Evolutionary conservation across 2,113 vertebrate genomes (phyloP).

Genomic region (Oncorhynchus gorbuscha): DNA sequence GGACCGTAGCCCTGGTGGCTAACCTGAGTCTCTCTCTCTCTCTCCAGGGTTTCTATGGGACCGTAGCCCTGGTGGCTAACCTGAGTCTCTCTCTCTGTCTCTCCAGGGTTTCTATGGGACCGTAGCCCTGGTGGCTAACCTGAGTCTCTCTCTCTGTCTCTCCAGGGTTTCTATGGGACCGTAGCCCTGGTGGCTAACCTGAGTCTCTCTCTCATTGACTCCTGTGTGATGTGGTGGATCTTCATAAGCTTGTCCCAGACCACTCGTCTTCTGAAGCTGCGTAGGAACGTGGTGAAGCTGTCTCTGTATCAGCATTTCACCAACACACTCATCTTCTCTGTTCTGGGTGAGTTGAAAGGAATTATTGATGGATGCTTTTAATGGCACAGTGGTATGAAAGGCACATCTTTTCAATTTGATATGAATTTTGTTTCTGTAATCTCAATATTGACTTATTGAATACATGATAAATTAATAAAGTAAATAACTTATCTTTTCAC

Average conservation of each 20-base stretch:
- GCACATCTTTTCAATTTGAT: not conserved
- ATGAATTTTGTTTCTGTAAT: not conserved
- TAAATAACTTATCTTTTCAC: not conserved
- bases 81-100: conserved; percentile 83
- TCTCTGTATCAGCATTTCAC: conserved; percentile 95
- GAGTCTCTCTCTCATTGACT: conserved; percentile 89
- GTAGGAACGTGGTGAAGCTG: conserved; percentile 92
- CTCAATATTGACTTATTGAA: too few species aligned
- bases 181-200: conserved; percentile 85
- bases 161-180: conserved; percentile 86
- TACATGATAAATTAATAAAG: too few species aligned
- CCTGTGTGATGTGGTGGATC: conserved; percentile 97
- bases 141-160: conserved; percentile 53
- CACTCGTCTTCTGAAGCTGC: conserved; percentile 89
- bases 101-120: conserved; percentile 85
- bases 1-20: conserved; percentile 82
- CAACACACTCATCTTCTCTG: conserved; percentile 93
- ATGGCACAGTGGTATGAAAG: not conserved
- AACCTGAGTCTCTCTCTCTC: conserved; percentile 86
- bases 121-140: conserved; percentile 84
- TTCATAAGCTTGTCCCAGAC: conserved; percentile 97
- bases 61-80: conserved; percentile 84
- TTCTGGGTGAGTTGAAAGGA: conserved; percentile 81
- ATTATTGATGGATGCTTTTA: not conserved
- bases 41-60: conserved; percentile 84